A percentile compares a stretch with the other conserved stretches of the same genome.
These are phyloP conservation scores for Torymus texanus DNA, from an alignment of 2,888 invertebrate species.

Conservation along the genomic window DNA sequence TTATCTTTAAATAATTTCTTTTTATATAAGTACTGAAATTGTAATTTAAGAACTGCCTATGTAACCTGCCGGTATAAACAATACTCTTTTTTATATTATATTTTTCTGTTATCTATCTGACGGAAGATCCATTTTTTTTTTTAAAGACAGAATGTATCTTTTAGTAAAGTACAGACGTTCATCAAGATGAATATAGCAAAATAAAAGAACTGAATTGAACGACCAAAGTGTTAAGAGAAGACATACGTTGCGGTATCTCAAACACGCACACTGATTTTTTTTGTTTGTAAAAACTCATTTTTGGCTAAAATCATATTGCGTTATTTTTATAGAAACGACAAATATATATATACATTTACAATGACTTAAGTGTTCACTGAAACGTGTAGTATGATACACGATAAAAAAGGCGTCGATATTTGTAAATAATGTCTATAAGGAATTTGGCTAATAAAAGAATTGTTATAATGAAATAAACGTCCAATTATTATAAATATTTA, in stretches of 20 bases:
- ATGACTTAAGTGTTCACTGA: slow-evolving; percentile 38
- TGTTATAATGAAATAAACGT: slow-evolving; percentile 42
- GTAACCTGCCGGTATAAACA: neutral
- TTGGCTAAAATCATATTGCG: slow-evolving; percentile 21
- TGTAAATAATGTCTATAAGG: slow-evolving; percentile 56
- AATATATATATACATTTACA: slow-evolving; percentile 11
- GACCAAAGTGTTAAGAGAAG: slow-evolving; percentile 24
- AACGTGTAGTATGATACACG: slow-evolving; percentile 27
- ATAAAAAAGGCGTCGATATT: slow-evolving; percentile 36
- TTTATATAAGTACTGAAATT: neutral
- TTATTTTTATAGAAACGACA: slow-evolving; percentile 41
- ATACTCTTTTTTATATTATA: neutral
- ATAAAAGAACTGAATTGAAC: neutral
- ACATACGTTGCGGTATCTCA: neutral
- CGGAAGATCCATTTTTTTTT: neutral
- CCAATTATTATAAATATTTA: slow-evolving; percentile 55
- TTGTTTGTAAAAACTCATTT: slow-evolving; percentile 12
- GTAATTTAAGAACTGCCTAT: neutral
- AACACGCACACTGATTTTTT: slow-evolving; percentile 26
- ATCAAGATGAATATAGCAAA: too few relatives aligned
- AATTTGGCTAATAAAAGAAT: slow-evolving; percentile 49
- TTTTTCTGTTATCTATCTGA: neutral
- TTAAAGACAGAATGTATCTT: too few relatives aligned
- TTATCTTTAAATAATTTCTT: too few relatives aligned
- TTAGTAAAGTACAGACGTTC: too few relatives aligned